phyloP scores from a whole-genome alignment of 2,113 vertebrate species.

The Struthio camelus region DNA sequence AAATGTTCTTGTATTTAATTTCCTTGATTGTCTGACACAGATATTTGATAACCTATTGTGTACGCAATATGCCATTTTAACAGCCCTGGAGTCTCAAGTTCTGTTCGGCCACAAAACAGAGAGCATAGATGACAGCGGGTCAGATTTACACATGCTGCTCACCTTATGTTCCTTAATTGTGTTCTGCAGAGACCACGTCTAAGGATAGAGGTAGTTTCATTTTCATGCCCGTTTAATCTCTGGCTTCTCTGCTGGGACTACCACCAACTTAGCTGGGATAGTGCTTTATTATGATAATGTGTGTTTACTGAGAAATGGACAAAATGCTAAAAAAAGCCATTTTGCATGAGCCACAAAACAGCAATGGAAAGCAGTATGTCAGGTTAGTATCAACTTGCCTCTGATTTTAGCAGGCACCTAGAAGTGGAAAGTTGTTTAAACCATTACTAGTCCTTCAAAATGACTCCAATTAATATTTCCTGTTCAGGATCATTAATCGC shows the following conservation, averaged over 20 bases:
- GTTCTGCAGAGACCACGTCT: background rate
- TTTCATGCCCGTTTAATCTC: slow-evolving; percentile 10
- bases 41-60: background rate
- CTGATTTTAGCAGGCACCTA: background rate
- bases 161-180: slow-evolving; percentile 50
- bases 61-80: slow-evolving; percentile 17
- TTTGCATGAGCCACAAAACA: background rate
- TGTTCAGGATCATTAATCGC: background rate
- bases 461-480: background rate
- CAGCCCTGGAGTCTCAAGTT: background rate
- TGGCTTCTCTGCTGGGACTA: background rate
- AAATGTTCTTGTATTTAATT: background rate
- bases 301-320: background rate
- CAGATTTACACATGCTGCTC: slow-evolving; percentile 38
- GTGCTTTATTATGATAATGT: background rate
- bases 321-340: background rate
- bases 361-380: background rate
- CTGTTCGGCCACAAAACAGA: background rate
- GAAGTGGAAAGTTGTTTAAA: background rate
- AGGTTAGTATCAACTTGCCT: background rate
- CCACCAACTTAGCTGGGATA: background rate
- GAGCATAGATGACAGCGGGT: background rate
- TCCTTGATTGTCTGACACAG: background rate
- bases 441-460: background rate
- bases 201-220: background rate